Percentiles rank a stretch among this genome's conserved stretches.
phyloP scores from a whole-genome alignment of 2,113 vertebrate genomes.

The Aegotheles bennettii region DNA sequence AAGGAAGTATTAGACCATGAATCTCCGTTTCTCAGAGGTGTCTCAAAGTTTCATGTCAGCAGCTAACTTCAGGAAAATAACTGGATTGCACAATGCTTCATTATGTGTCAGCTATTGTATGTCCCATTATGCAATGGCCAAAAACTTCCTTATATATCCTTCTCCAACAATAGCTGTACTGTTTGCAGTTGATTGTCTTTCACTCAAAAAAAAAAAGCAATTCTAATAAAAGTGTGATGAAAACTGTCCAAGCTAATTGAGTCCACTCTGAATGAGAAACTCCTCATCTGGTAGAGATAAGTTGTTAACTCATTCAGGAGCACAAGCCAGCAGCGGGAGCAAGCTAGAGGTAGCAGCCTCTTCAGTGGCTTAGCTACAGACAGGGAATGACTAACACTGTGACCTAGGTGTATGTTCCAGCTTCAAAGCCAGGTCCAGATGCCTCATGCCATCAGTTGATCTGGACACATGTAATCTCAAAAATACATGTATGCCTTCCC shows the following conservation, averaged over 20 bases:
- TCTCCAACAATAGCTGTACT: background rate
- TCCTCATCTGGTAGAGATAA: background rate
- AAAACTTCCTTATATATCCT: background rate
- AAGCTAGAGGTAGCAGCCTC: background rate
- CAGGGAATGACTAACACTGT: background rate
- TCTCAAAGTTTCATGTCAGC: background rate
- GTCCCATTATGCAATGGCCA: background rate
- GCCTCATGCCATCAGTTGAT: background rate
- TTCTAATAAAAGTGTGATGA: background rate
- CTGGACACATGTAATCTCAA: background rate
- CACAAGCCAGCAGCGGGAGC: background rate
- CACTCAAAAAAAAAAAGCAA: background rate
- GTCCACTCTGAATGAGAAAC: background rate
- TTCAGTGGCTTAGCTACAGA: background rate
- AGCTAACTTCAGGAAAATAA: background rate
- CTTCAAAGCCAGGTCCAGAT: background rate
- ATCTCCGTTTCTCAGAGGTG: background rate
- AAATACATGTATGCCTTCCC: background rate
- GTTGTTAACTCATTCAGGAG: background rate
- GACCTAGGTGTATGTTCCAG: background rate
- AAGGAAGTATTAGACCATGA: background rate
- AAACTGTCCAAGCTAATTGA: background rate
- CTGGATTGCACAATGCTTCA: background rate
- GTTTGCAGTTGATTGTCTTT: background rate
- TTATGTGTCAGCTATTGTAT: background rate